Evolutionary conservation across 2,113 vertebrate genomes (phyloP), one percentile per base, ranked within the genome.

Genomic region (Jacana jacana): DNA sequence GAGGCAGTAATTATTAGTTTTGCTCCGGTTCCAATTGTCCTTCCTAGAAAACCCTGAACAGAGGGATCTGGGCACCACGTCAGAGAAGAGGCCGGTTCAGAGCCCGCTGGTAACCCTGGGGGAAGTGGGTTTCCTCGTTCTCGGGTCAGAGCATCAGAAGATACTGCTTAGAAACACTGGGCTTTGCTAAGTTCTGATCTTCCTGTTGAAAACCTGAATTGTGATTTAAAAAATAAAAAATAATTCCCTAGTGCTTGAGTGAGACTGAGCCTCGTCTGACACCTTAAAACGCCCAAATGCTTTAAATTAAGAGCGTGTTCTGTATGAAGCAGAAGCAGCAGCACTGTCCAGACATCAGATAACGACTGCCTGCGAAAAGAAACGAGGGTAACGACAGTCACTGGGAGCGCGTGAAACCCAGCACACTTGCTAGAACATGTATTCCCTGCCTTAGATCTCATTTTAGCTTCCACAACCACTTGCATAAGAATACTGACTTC

Each of bases 381-480:
- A 75, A 55, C 0, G 65, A 89, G 76, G 33, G 86, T 55, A 98
- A 97, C 97, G 97, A 97, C 94, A 97, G 97, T 97, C 96, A 93
- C 55, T 16, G 44, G 13, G 66, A 93, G 76, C 4, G 9, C 97
- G 33, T 93, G 82, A 87, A 82, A 76, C 69, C 51, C 91, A 17
- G 65, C 40, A 8, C 88, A 64, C 98, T 72, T 98, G 98, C 96
- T 95, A 65, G 84, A 96, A 98, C 98, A 97, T 55, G 98, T 35
- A 88, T 94, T 93, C 70, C 85, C 92, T 95, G 91, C 84, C 94
- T 96, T 84, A 89, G 88, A 96, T 91, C 94, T 88, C 93, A 46
- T 64, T 95, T 96, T 96, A 95, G 97, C 96, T 97, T 96, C 95
- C 97, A 91, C 89, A 96, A 97, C 96, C 87, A 87, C 96, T 97